These are phyloP conservation scores for Danaus chrysippus DNA, from an alignment of 2,888 invertebrate species.

Conservation along the genomic window DNA sequence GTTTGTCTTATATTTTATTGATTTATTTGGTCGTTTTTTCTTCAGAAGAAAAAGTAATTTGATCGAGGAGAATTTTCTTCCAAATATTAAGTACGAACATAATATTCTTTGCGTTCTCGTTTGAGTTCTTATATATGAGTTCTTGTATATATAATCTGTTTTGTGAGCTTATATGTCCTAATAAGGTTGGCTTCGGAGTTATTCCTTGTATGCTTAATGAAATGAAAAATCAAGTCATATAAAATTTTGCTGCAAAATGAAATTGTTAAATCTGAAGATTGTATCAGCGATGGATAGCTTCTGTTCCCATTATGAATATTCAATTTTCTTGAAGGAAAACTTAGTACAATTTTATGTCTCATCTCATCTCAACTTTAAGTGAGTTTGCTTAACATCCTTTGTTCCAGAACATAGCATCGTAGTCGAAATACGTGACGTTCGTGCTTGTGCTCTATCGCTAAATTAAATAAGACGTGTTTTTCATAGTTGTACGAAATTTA, in stretches of 20 bases:
- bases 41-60: not conserved
- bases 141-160: too few species aligned
- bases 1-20: not conserved
- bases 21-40: not conserved
- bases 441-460: slow-evolving; percentile 20
- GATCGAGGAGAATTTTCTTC: not conserved
- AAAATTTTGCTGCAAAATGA: slow-evolving; percentile 1
- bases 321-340: slow-evolving; percentile 55
- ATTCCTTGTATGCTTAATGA: not conserved
- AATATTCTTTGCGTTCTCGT: not conserved
- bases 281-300: slow-evolving; percentile 14
- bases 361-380: slow-evolving; percentile 36
- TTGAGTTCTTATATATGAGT: not conserved
- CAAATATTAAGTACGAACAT: not conserved
- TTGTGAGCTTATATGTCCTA: too few species aligned
- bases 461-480: slow-evolving; percentile 9
- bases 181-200: too few species aligned
- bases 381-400: slow-evolving; percentile 42
- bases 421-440: slow-evolving; percentile 33
- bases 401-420: slow-evolving; percentile 38
- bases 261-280: slow-evolving; percentile 24
- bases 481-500: not conserved
- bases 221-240: not conserved
- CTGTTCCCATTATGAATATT: slow-evolving; percentile 48
- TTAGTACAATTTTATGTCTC: slow-evolving; percentile 43